Evolutionary conservation across 2,888 invertebrate genomes (phyloP), one percentile per base, ranked within the genome.

Genomic region (Trichogramma evanescens): DNA sequence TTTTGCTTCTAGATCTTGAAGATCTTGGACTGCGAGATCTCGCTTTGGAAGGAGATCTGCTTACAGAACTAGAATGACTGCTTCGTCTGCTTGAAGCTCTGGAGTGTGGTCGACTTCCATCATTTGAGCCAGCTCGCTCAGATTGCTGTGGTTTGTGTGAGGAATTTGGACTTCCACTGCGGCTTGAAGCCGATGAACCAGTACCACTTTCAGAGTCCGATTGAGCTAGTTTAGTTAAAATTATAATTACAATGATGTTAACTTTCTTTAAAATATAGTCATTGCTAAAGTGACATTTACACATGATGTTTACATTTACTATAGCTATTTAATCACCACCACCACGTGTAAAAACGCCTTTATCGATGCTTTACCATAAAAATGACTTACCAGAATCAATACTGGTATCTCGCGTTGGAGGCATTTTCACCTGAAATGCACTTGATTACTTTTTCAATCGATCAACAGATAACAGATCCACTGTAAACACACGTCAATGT

Each of bases 191-290:
- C 6, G 73, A 72, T 1, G 75, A 74, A 4, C 71, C 78, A 3
- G 81, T 80, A n/a, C 77, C 80, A 67, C 78, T 79, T 44, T 81
- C 82, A 1, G 82, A 82, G 8, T 79, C 81, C 5, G 81, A 80
- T 13, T n/a, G 42, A 58, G 43, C 39, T 44, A 62, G 57, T 51
- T 41, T 41, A 52, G 5, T 13, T 45, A 56, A 13, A 38, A 7
- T 38, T 8, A 5, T 3, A 46, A n/a, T 40, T 41, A 9, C 10
- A 51, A 40, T 8, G 39, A 10, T 41, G 4, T 6, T 41, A 41
- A 52, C 13, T 7, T 43, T 9, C 2, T 9, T 40, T n/a, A 2
- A 45, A 1, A 45, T 58, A 50, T 54, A 49, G 4, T 50, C 7
- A 53, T n/a, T 54, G 13, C 39, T 51, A 10, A 3, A 9, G 54